These are phyloP conservation scores for Takifugu bimaculatus DNA, from an alignment of 2,113 vertebrate genomes.

Conservation along the genomic window DNA sequence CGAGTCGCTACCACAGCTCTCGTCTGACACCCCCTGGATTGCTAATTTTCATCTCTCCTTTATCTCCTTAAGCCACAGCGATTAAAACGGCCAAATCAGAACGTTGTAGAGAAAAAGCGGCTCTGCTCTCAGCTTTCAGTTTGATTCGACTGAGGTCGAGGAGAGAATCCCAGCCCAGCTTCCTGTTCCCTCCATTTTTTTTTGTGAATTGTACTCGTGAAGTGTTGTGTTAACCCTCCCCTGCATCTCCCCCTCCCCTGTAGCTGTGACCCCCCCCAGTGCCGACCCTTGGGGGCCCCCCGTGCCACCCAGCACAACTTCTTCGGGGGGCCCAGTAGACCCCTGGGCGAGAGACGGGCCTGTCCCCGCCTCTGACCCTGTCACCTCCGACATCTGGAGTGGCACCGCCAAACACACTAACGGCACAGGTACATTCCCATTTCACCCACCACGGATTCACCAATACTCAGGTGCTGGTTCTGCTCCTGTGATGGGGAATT, in stretches of 20 bases:
- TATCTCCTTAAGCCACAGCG: conserved; percentile 30
- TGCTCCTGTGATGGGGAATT: not conserved
- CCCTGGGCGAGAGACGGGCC: conserved; percentile 75
- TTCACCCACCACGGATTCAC: conserved; percentile 21
- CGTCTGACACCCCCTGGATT: conserved; percentile 25
- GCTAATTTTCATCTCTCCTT: conserved; percentile 45
- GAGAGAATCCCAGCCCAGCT: conserved; percentile 57
- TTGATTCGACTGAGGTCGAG: conserved; percentile 35
- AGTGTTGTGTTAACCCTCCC: conserved; percentile 64
- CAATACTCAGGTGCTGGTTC: conserved; percentile 14
- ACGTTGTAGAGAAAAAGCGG: not conserved
- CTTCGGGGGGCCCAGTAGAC: conserved; percentile 75
- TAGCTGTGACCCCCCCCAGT: conserved; percentile 79
- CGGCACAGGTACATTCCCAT: conserved; percentile 75
- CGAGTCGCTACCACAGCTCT: conserved; percentile 58
- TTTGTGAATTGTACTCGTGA: conserved; percentile 53
- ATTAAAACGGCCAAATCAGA: conserved; percentile 1
- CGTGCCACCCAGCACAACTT: conserved; percentile 68
- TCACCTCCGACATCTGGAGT: conserved; percentile 77
- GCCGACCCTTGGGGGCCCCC: conserved; percentile 78
- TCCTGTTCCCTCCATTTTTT: conserved; percentile 43
- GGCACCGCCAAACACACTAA: conserved; percentile 78
- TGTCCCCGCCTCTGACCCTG: conserved; percentile 68
- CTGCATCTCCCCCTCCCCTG: conserved; percentile 59
- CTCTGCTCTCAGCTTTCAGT: conserved; percentile 1